Percentiles rank a stretch among this genome's conserved stretches.
phyloP scores from a whole-genome alignment of 2,888 invertebrate genomes.

The Trissonchulus sp. region DNA sequence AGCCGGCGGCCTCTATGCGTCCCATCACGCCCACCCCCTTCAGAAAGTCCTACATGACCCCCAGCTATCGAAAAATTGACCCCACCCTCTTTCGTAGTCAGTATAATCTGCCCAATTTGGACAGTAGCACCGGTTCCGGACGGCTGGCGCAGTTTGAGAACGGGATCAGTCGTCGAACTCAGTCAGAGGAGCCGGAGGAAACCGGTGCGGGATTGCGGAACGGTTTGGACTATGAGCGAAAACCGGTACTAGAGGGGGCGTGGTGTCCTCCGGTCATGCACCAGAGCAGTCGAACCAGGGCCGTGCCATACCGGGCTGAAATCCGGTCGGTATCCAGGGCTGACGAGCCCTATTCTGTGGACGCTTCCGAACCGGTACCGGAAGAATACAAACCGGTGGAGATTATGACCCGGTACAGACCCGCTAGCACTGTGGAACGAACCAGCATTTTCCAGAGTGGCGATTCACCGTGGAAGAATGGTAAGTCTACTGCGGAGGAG shows the following conservation, averaged over 20 bases:
- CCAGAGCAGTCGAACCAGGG: neutral
- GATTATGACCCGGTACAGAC: too few species aligned
- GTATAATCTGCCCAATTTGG: too few species aligned
- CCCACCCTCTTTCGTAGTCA: too few species aligned
- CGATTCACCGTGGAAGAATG: neutral
- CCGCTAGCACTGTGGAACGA: neutral
- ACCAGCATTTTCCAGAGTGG: neutral
- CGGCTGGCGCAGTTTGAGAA: too few species aligned
- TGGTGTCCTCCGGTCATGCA: neutral
- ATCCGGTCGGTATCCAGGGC: neutral
- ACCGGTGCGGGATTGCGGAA: too few species aligned
- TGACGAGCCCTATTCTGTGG: neutral
- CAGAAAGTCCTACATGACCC: neutral
- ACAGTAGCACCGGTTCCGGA: too few species aligned
- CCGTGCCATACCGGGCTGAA: neutral
- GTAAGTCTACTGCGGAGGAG: too few species aligned
- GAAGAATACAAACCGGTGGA: too few species aligned
- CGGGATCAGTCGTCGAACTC: too few species aligned
- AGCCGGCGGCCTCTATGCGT: too few species aligned
- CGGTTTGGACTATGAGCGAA: too few species aligned
- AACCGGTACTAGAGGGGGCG: constrained; percentile 1
- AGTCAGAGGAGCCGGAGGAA: too few species aligned
- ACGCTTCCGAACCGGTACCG: neutral
- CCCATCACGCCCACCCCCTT: neutral
- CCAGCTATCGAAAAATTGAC: neutral